Evolutionary conservation across 2,797 vertebrate genomes (phyloP).

Genomic region (Cyprinella venusta): DNA sequence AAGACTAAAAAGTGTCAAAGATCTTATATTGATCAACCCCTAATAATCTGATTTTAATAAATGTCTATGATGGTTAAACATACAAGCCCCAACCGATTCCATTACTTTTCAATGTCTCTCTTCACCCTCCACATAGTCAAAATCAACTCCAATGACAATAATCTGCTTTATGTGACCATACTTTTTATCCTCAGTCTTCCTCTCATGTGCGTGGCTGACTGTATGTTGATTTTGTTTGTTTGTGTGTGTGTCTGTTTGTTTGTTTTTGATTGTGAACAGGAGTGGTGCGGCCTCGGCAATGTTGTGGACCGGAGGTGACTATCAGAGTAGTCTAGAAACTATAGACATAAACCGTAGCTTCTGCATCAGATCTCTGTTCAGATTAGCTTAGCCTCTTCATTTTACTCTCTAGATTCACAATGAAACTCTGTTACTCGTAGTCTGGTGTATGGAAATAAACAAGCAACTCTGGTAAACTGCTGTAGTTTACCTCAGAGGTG

Average conservation of each 20-base stretch:
- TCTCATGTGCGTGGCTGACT: constrained; percentile 58
- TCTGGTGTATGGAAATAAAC: constrained; percentile 56
- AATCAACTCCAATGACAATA: constrained; percentile 11
- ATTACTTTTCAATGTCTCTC: constrained; percentile 34
- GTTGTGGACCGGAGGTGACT: constrained; percentile 86
- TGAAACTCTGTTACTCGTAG: constrained; percentile 67
- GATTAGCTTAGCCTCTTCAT: constrained; percentile 81
- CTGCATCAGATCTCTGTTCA: constrained; percentile 77
- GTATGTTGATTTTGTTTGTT: constrained; percentile 60
- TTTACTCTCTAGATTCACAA: constrained; percentile 76
- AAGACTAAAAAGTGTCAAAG: not conserved
- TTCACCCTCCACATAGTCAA: not conserved
- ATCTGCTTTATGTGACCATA: constrained; percentile 40
- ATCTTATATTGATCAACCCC: not conserved
- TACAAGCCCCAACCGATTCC: not conserved
- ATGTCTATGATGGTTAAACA: not conserved
- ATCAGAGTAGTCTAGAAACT: constrained; percentile 84
- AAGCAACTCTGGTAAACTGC: constrained; percentile 71
- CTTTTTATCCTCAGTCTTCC: constrained; percentile 53
- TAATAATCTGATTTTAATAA: not conserved
- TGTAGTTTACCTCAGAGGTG: constrained; percentile 73
- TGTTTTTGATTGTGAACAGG: constrained; percentile 84
- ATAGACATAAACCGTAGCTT: constrained; percentile 83
- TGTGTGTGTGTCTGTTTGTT: constrained; percentile 69
- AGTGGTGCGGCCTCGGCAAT: constrained; percentile 81